Percentiles rank a stretch among this genome's conserved stretches.
phyloP scores from a whole-genome alignment of 1,140 invertebrate species.

The Centruroides vittatus region DNA sequence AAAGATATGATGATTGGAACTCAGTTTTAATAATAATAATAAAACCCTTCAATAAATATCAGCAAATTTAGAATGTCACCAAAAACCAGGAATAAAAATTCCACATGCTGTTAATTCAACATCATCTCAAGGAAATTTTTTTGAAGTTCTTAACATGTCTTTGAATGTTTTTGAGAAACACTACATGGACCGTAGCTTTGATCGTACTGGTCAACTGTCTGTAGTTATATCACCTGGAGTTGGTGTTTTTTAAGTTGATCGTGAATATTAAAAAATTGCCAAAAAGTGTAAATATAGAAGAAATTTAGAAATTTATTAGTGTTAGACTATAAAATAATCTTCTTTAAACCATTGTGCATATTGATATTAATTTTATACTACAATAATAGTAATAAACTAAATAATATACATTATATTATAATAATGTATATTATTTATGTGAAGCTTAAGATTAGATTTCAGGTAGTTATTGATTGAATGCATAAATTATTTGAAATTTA shows the following conservation, averaged over 20 bases:
- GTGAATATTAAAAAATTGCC: conserved; percentile 45
- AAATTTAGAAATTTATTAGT: too few relatives aligned
- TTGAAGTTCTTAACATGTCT: conserved; percentile 98
- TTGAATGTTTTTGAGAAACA: conserved; percentile 98
- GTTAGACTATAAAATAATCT: too few relatives aligned
- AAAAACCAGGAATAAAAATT: conserved; percentile 47
- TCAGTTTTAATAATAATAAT: conserved; percentile 70
- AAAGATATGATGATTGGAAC: conserved; percentile 95
- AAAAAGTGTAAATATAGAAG: too few relatives aligned
- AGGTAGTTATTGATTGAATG: too few relatives aligned
- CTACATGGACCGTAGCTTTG: conserved; percentile 92
- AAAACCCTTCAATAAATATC: conserved; percentile 80
- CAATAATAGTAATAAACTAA: too few relatives aligned
- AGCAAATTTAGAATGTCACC: conserved; percentile 78
- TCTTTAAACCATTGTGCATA: too few relatives aligned
- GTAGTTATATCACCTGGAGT: conserved; percentile 97
- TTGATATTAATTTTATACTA: too few relatives aligned
- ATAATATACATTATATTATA: too few relatives aligned
- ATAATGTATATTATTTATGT: too few relatives aligned
- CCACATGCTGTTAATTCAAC: conserved; percentile 81
- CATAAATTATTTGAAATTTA: too few relatives aligned
- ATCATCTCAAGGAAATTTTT: conserved; percentile 83
- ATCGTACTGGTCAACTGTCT: conserved; percentile 91
- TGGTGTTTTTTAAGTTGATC: conserved; percentile 89
- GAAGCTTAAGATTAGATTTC: too few relatives aligned